phyloP scores from a whole-genome alignment of 2,888 invertebrate genomes.

The Linnaemya vulpina region DNA sequence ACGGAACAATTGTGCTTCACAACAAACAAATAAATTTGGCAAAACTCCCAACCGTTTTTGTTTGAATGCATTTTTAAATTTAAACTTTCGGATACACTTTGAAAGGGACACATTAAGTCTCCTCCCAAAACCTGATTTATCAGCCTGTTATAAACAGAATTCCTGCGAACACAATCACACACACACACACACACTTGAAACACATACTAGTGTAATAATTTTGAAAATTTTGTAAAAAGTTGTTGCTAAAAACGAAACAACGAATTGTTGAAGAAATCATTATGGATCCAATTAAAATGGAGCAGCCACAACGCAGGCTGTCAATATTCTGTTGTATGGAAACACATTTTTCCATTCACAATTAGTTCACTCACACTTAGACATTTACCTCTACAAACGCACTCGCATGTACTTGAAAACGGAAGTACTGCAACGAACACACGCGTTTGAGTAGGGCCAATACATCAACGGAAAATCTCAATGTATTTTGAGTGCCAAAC shows the following conservation, averaged over 20 bases:
- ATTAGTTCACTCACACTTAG: constrained; percentile 21
- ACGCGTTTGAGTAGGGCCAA: background rate
- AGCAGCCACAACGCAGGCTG: background rate
- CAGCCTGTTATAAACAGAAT: too few relatives aligned
- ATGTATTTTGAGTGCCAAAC: constrained; percentile 56
- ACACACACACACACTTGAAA: too few relatives aligned
- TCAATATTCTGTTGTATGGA: background rate
- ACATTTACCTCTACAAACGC: background rate
- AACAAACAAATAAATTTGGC: too few relatives aligned
- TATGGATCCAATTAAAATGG: background rate
- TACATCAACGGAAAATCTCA: constrained; percentile 42
- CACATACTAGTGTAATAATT: too few relatives aligned
- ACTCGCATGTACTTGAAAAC: background rate
- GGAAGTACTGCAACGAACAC: background rate
- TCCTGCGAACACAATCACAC: too few relatives aligned
- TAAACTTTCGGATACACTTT: too few relatives aligned
- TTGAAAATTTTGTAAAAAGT: too few relatives aligned
- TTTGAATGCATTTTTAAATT: too few relatives aligned
- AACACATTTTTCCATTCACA: constrained; percentile 13
- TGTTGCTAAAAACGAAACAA: background rate
- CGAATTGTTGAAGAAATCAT: background rate
- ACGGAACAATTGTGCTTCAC: too few relatives aligned
- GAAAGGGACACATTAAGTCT: too few relatives aligned
- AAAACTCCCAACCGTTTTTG: too few relatives aligned
- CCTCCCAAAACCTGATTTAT: too few relatives aligned